A percentile compares a stretch with the other conserved stretches of the same genome.
Evolutionary conservation across 1,140 invertebrate genomes (phyloP).

Genomic region (Lepidurus packardi): DNA sequence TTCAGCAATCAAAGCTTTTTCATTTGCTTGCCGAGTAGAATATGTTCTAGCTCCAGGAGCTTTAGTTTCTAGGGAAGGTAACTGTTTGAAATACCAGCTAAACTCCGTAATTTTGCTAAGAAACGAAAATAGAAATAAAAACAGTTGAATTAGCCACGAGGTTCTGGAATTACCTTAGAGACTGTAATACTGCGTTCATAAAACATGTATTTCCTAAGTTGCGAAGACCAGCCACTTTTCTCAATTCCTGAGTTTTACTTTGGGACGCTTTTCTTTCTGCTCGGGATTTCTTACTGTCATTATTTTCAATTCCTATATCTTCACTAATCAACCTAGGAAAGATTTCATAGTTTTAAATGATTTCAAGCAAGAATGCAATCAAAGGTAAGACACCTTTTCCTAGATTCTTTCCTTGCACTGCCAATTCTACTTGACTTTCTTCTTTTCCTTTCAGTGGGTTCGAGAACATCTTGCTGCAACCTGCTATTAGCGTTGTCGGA

Average conservation of each 20-base stretch:
- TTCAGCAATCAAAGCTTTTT: constrained; percentile 48
- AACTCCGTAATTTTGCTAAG: constrained; percentile 75
- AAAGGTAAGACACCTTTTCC: background rate
- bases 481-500: background rate
- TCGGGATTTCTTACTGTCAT: constrained; percentile 48
- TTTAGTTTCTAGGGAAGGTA: constrained; percentile 62
- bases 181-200: constrained; percentile 82
- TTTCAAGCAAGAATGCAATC: background rate
- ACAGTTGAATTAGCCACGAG: background rate
- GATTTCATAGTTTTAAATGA: background rate
- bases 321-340: background rate
- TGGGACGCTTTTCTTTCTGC: constrained; percentile 26
- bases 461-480: background rate
- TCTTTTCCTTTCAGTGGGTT: constrained; percentile 38
- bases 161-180: constrained; percentile 54
- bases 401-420: background rate
- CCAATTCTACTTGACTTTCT: background rate
- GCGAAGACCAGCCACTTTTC: constrained; percentile 67
- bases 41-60: constrained; percentile 50
- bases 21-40: constrained; percentile 47
- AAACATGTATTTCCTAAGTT: constrained; percentile 85
- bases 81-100: constrained; percentile 70
- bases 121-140: constrained; percentile 37
- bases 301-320: constrained; percentile 41
- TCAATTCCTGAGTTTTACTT: constrained; percentile 38